Base-by-base conservation (phyloP, 2,797 vertebrate genomes). In the Peromyscus melanophrys region DNA sequence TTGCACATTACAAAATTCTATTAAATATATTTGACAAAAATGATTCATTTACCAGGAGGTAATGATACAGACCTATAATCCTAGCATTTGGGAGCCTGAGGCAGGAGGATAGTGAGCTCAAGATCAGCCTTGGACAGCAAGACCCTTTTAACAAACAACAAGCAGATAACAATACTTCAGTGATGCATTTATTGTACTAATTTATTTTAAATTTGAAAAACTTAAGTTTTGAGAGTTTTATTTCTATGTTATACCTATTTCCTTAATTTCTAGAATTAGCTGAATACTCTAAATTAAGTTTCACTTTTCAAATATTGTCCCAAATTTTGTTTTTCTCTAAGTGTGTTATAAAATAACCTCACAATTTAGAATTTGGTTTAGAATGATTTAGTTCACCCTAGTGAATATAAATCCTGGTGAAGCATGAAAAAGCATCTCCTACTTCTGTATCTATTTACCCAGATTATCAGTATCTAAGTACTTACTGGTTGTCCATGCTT, bases 171-270 rank as follows among this genome's bases (percentile, higher is more conserved):
- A 85, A 31, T 37, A 55, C 21, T 34, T 12, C 21, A 67, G 23
- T 65, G 21, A 59, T 67, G 19, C 43, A 2, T 10, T 89, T 46
- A 85, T 34, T 1, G 1, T 19, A 71, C 61, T 77, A 96, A 59
- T 84, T 94, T n/a, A 69, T 55, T 95, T 87, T 95, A 85, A 94
- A 37, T 49, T 91, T 84, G 8, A 52, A 89, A 84, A 69, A 37
- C 17, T 73, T 69, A 82, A 82, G 71, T 90, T 96, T 80, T 59
- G 40, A 80, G 93, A 63, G 27, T 63, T 73, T 31, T 80, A 61
- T 14, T 76, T 94, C 57, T 76, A 80, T 90, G 52, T 19, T 13
- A 63, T 85, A 83, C 57, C 81, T 92, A 59, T 46, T 85, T 57
- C 75, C 69, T 59, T 75, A 82, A 83, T 27, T 87, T 55, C 43